These are phyloP conservation scores for Drosophila ambigua DNA, from an alignment of 1,140 invertebrate species.

Conservation along the genomic window DNA sequence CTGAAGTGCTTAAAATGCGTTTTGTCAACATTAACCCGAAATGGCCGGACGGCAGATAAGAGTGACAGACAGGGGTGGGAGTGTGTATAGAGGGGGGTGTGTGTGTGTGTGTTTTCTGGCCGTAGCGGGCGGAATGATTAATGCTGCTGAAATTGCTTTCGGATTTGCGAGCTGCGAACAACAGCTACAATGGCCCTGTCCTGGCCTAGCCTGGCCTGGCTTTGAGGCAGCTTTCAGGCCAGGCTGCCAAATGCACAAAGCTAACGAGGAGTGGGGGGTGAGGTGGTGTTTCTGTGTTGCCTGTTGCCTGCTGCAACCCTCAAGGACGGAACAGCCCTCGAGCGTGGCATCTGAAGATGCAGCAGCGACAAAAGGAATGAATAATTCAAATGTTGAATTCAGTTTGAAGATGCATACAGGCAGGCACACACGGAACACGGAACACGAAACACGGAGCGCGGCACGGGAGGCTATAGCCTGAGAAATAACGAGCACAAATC, in stretches of 20 bases:
- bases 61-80: slow-evolving; percentile 15
- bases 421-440: not conserved
- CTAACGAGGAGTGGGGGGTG: slow-evolving; percentile 8
- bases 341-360: slow-evolving; percentile 21
- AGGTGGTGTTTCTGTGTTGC: slow-evolving; percentile 13
- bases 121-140: slow-evolving; percentile 61
- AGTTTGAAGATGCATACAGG: slow-evolving; percentile 48
- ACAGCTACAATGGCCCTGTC: slow-evolving; percentile 32
- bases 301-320: slow-evolving; percentile 63
- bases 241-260: slow-evolving; percentile 66
- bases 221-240: slow-evolving; percentile 10
- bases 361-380: slow-evolving; percentile 61
- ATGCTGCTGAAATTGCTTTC: slow-evolving; percentile 76
- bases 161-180: slow-evolving; percentile 47
- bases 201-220: slow-evolving; percentile 7
- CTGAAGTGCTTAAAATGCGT: slow-evolving; percentile 80
- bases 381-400: slow-evolving; percentile 59
- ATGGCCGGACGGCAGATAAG: slow-evolving; percentile 46
- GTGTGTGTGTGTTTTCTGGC: not conserved
- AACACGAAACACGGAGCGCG: not conserved
- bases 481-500: slow-evolving; percentile 49
- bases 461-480: slow-evolving; percentile 21
- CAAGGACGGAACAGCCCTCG: slow-evolving; percentile 58
- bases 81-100: slow-evolving; percentile 5
- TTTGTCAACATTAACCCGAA: slow-evolving; percentile 76